These are phyloP conservation scores for Cryptocheilus praepositus DNA, from an alignment of 2,888 invertebrate species.

Conservation along the genomic window DNA sequence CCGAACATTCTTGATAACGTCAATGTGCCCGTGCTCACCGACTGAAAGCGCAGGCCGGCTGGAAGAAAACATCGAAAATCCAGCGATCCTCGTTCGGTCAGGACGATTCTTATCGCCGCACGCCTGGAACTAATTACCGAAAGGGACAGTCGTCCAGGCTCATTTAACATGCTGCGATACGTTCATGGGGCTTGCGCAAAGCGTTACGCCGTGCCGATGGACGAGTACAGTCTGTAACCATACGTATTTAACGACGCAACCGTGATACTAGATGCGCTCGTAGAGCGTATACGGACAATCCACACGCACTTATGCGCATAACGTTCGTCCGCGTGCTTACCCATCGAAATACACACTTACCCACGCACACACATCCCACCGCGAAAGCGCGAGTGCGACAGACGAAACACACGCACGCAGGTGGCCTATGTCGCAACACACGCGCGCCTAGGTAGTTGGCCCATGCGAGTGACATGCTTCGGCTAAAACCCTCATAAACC, in stretches of 20 bases:
- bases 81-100: not conserved
- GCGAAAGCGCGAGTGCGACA: conserved; percentile 8
- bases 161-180: conserved; percentile 52
- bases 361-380: conserved; percentile 12
- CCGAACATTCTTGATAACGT: too few species aligned
- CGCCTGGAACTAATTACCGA: conserved; percentile 53
- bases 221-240: conserved; percentile 42
- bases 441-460: conserved; percentile 52
- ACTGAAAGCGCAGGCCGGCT: too few species aligned
- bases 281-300: conserved; percentile 1
- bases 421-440: conserved; percentile 23
- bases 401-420: not conserved
- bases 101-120: conserved; percentile 43
- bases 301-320: conserved; percentile 2
- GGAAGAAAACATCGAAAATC: too few species aligned
- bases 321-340: not conserved
- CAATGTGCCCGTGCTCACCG: too few species aligned
- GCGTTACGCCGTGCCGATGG: conserved; percentile 44
- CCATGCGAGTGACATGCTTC: conserved; percentile 61
- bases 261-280: not conserved
- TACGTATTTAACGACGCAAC: conserved; percentile 43
- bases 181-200: conserved; percentile 41
- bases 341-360: not conserved
- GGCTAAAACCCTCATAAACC: conserved; percentile 67
- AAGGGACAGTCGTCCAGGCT: conserved; percentile 52